phyloP scores from a whole-genome alignment of 2,113 vertebrate genomes.

The Ptychochromis oligacanthus region DNA sequence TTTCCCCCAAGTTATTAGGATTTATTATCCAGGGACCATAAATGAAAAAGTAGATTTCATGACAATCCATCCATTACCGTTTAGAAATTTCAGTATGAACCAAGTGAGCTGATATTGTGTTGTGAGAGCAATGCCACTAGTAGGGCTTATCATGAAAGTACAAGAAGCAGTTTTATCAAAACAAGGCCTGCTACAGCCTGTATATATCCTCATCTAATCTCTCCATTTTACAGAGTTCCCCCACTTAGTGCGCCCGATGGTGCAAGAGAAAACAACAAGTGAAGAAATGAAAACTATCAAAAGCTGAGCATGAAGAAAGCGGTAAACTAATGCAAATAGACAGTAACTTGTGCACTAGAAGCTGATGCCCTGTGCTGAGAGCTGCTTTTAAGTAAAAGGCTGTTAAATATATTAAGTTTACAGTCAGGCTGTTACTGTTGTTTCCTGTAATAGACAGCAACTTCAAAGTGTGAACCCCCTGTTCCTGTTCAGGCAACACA shows the following conservation, averaged over 20 bases:
- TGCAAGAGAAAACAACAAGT: neutral
- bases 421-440: neutral
- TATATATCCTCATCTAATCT: too few relatives aligned
- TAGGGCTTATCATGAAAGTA: neutral
- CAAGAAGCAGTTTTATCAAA: neutral
- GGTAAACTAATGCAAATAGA: neutral
- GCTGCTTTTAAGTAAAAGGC: neutral
- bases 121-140: neutral
- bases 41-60: neutral
- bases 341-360: neutral
- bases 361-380: fast-evolving
- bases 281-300: neutral
- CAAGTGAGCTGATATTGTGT: neutral
- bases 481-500: neutral
- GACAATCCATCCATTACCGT: neutral
- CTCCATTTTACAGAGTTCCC: neutral
- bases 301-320: neutral
- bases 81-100: neutral
- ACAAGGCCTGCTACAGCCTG: neutral
- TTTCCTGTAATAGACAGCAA: neutral
- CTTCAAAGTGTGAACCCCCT: neutral
- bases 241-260: neutral
- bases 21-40: neutral
- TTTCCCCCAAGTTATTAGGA: neutral
- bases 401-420: neutral